Evolutionary conservation across 2,113 vertebrate species (phyloP).

Genomic region (Salvelinus sp.): DNA sequence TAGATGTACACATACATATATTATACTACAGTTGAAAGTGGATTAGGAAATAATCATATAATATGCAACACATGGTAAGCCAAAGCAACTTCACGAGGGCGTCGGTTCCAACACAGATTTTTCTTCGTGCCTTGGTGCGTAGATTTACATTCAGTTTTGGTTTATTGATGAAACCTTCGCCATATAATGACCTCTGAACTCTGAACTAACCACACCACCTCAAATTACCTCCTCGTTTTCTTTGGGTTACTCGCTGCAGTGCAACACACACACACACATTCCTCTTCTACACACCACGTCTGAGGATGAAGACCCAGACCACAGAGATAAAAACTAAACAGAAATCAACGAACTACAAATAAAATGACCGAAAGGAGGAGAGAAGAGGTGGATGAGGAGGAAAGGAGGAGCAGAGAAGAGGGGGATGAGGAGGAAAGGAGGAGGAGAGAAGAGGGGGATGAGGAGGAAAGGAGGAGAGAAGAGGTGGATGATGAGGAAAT

Average conservation of each 20-base stretch:
- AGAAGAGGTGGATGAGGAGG: background rate
- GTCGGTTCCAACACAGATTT: slow-evolving; percentile 21
- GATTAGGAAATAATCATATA: slow-evolving; percentile 63
- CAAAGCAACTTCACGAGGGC: slow-evolving; percentile 31
- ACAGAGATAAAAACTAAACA: slow-evolving; percentile 30
- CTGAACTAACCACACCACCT: slow-evolving; percentile 29
- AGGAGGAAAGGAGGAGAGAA: slow-evolving; percentile 52
- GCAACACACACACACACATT: slow-evolving; percentile 41
- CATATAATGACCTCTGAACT: slow-evolving; percentile 31
- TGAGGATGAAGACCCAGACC: slow-evolving; percentile 16
- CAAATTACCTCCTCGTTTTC: slow-evolving; percentile 36
- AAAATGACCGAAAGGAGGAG: slow-evolving; percentile 8
- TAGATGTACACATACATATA: slow-evolving; percentile 71
- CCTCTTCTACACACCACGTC: slow-evolving; percentile 33
- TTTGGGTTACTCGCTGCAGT: slow-evolving; percentile 58
- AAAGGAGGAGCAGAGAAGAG: background rate
- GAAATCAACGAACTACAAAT: slow-evolving; percentile 45
- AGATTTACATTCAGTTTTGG: slow-evolving; percentile 67
- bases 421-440: background rate
- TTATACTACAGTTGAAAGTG: slow-evolving; percentile 62
- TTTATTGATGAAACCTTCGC: slow-evolving; percentile 42
- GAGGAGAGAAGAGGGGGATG: background rate
- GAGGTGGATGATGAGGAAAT: slow-evolving; percentile 43
- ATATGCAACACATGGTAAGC: slow-evolving; percentile 65
- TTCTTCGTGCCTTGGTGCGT: slow-evolving; percentile 46